Percentiles rank a stretch among this genome's conserved stretches.
These are phyloP conservation scores for Liparis tanakae DNA, from an alignment of 2,797 vertebrate species.

Conservation along the genomic window DNA sequence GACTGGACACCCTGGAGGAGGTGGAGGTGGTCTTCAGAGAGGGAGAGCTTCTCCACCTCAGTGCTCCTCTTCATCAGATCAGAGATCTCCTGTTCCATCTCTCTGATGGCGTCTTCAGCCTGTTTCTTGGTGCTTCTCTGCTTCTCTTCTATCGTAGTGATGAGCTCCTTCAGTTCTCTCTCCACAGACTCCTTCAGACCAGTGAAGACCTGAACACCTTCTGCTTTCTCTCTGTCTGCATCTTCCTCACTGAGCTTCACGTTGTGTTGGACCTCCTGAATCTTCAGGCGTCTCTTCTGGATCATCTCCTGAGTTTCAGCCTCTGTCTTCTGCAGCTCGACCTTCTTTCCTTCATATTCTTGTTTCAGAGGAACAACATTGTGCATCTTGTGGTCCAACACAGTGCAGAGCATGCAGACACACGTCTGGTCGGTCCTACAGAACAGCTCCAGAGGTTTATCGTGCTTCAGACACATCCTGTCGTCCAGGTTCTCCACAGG, in stretches of 20 bases:
- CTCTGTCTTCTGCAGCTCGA: too few relatives aligned
- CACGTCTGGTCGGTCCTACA: slow-evolving; percentile 6
- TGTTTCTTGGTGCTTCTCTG: not conserved
- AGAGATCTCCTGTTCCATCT: too few relatives aligned
- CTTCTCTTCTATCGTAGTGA: not conserved
- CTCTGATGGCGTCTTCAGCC: not conserved
- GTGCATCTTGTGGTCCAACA: too few relatives aligned
- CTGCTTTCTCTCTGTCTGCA: not conserved
- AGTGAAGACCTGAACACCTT: slow-evolving; percentile 14
- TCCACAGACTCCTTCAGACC: not conserved
- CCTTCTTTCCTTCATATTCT: too few relatives aligned
- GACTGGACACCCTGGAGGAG: not conserved
- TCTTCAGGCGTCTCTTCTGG: too few relatives aligned
- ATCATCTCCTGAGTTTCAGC: too few relatives aligned
- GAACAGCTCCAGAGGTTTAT: slow-evolving; percentile 32
- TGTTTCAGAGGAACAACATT: too few relatives aligned
- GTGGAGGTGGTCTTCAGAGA: not conserved
- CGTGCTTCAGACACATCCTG: slow-evolving; percentile 12
- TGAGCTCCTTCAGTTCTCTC: too few relatives aligned
- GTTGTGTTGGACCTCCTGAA: too few relatives aligned
- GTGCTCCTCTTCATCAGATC: slow-evolving; percentile 2
- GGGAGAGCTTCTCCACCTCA: slow-evolving; percentile 8
- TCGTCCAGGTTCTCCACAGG: slow-evolving; percentile 2
- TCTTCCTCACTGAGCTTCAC: not conserved
- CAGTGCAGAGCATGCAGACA: slow-evolving; percentile 5